phyloP scores from a whole-genome alignment of 2,113 vertebrate species.

The Cyprinodon brontotheroides region DNA sequence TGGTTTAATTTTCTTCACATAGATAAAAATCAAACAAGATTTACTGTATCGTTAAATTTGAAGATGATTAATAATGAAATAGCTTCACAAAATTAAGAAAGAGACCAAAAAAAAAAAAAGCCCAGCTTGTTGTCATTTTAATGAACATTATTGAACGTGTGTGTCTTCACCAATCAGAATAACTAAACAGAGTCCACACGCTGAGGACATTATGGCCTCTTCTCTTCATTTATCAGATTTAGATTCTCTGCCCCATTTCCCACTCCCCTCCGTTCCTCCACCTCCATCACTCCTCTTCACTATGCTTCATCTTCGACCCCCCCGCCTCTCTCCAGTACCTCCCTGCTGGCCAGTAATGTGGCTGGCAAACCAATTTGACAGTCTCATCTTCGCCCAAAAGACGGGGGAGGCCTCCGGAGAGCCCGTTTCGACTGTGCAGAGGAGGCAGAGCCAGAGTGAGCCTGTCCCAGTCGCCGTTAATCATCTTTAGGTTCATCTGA shows the following conservation, averaged over 20 bases:
- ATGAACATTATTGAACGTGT: conserved; percentile 28
- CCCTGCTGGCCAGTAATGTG: conserved; percentile 92
- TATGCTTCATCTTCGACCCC: conserved; percentile 64
- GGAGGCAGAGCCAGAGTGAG: conserved; percentile 88
- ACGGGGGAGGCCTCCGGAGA: conserved; percentile 88
- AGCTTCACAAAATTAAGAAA: neutral
- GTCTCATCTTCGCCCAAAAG: conserved; percentile 92
- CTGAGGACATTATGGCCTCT: conserved; percentile 48
- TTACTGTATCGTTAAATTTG: conserved; percentile 17
- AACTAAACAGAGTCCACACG: conserved; percentile 44
- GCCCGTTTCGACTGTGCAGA: conserved; percentile 90
- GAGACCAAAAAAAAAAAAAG: neutral
- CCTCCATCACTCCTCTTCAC: conserved; percentile 78
- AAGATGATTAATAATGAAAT: conserved; percentile 17
- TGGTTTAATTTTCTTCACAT: conserved; percentile 4
- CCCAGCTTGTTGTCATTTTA: conserved; percentile 35
- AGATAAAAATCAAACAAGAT: conserved; percentile 10
- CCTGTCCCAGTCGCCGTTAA: conserved; percentile 91
- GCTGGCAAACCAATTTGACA: conserved; percentile 97
- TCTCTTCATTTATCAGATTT: conserved; percentile 92
- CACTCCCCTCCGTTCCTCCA: conserved; percentile 60
- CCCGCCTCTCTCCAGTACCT: conserved; percentile 66
- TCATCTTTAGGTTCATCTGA: conserved; percentile 91
- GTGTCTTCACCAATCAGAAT: conserved; percentile 45
- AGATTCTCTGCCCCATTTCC: conserved; percentile 86